A percentile compares a stretch with the other conserved stretches of the same genome.
Evolutionary conservation across 2,888 invertebrate genomes (phyloP).

Genomic region (Sinhomidia bicolor): DNA sequence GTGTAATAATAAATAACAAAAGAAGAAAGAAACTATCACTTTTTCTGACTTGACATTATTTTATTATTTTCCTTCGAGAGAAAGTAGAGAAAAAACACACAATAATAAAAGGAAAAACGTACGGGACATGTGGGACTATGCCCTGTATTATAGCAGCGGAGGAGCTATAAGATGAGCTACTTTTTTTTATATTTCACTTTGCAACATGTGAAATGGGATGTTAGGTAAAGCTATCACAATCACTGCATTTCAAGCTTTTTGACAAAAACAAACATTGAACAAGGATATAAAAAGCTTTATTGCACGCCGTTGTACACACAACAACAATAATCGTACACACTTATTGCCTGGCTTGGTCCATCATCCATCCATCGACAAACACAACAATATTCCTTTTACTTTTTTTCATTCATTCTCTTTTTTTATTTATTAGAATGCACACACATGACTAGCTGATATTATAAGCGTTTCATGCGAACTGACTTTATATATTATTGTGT

Average conservation of each 20-base stretch:
- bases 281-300: constrained; percentile 3
- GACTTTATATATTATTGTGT: not conserved
- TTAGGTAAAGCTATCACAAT: not conserved
- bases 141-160: not conserved
- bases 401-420: not conserved
- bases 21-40: not conserved
- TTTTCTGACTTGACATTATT: constrained; percentile 26
- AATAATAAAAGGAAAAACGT: constrained; percentile 22
- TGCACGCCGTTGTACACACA: constrained; percentile 2
- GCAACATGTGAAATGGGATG: not conserved
- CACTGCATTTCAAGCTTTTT: not conserved
- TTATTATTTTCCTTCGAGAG: not conserved
- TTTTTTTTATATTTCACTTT: not conserved
- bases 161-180: not conserved
- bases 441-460: constrained; percentile 13
- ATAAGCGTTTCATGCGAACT: not conserved
- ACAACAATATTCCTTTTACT: constrained; percentile 13
- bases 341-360: constrained; percentile 22
- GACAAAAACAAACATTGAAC: constrained; percentile 15
- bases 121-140: not conserved
- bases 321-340: constrained; percentile 6
- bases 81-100: not conserved
- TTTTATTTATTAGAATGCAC: constrained; percentile 4
- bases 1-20: not conserved
- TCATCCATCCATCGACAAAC: constrained; percentile 33